These are phyloP conservation scores for Serinus canaria DNA, from an alignment of 2,113 vertebrate species.

Conservation along the genomic window DNA sequence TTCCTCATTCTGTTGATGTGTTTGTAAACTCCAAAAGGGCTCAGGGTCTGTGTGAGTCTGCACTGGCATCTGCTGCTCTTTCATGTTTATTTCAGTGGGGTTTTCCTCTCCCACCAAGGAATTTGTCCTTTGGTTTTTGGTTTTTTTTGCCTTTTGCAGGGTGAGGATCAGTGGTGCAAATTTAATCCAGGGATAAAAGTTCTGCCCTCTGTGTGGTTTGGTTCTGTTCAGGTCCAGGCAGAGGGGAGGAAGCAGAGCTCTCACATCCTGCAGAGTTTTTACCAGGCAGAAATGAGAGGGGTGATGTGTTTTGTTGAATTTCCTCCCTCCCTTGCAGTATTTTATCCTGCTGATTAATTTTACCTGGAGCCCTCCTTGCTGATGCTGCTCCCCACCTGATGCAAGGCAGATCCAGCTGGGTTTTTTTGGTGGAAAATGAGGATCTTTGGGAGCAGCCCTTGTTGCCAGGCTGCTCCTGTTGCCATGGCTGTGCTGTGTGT, in stretches of 20 bases:
- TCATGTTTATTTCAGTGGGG: not conserved
- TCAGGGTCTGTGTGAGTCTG: not conserved
- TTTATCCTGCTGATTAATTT: not conserved
- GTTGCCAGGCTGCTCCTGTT: constrained; percentile 58
- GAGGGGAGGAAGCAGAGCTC: not conserved
- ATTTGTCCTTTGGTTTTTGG: not conserved
- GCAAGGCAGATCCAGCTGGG: not conserved
- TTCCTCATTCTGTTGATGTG: not conserved
- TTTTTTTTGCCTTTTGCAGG: not conserved
- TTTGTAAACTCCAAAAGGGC: constrained; percentile 18
- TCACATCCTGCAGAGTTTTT: not conserved
- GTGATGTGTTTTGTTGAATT: not conserved
- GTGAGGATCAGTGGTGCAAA: not conserved
- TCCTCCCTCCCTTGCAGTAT: not conserved
- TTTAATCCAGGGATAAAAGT: not conserved
- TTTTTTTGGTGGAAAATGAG: not conserved
- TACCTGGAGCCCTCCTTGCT: not conserved
- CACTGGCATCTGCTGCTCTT: not conserved
- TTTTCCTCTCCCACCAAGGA: not conserved
- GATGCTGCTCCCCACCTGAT: not conserved
- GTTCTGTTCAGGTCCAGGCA: not conserved
- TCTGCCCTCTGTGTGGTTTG: not conserved
- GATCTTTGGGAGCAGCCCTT: constrained; percentile 14
- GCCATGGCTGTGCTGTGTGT: constrained; percentile 38
- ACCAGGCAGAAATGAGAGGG: not conserved